Percentiles rank a stretch among this genome's conserved stretches.
These are phyloP conservation scores for Patella depressa DNA, from an alignment of 2,888 invertebrate genomes.

Conservation along the genomic window DNA sequence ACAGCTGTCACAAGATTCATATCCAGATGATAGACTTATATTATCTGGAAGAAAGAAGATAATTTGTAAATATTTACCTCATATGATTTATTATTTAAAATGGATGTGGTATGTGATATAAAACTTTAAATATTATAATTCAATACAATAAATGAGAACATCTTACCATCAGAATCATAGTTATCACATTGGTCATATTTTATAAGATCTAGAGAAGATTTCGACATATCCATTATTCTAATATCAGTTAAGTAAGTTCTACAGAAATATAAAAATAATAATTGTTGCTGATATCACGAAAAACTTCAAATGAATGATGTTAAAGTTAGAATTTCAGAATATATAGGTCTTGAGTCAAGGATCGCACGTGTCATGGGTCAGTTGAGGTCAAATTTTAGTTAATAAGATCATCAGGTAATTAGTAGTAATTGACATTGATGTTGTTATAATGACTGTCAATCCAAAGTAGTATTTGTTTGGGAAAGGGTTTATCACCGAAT, in stretches of 20 bases:
- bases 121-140: background rate
- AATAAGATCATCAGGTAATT: background rate
- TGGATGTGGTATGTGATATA: background rate
- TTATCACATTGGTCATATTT: background rate
- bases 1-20: background rate
- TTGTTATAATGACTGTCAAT: background rate
- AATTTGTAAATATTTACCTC: background rate
- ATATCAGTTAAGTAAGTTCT: background rate
- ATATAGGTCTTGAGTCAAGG: background rate
- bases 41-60: background rate
- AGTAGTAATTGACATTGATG: conserved; percentile 4
- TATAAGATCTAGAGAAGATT: background rate
- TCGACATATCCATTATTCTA: background rate
- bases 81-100: background rate
- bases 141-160: background rate
- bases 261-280: background rate
- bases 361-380: background rate
- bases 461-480: no score
- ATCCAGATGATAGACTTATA: background rate
- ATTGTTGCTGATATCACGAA: background rate
- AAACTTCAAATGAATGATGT: background rate
- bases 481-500: no score
- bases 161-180: background rate
- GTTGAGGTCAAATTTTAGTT: background rate
- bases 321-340: background rate